Evolutionary conservation across 1,140 invertebrate genomes (phyloP), one percentile per base, ranked within the genome.

Genomic region (Cepaea nemoralis): DNA sequence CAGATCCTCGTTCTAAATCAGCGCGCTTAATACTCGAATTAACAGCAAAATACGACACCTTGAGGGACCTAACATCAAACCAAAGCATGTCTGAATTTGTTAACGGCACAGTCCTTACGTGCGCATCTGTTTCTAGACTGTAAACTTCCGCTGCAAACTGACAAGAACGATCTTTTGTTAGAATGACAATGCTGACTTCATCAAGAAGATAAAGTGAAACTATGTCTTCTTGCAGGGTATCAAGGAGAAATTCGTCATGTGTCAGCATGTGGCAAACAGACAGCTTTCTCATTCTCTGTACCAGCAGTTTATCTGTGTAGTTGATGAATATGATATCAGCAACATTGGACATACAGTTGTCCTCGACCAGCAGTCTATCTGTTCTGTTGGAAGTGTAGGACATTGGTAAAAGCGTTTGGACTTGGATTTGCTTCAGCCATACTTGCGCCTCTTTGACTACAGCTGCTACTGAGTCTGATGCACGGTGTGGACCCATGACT

Each of bases 401-500:
- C 19, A 78, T 55, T 3, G 84, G 84, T 2, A 85, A 75, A 3
- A 85, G 59, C n/a, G 75, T 76, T 37, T 82, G 82, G 19, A 74
- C 37, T 40, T 85, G 82, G 33, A 85, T 82, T 63, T 85, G 82
- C 66, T 81, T 83, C 59, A 85, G 70, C 84, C 84, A 85, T 8
- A 55, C 66, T 33, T 74, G 37, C 0, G 84, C 79, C 69, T 85
- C 81, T 10, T 42, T 33, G 12, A 85, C 74, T 12, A 82, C 79
- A 59, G 55, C 27, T 6, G 48, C 66, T 40, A 82, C 63, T 0
- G 27, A 42, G 19, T 63, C 80, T 19, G 27, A 39, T 19, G 66
- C 27, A 5, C 19, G 42, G 3, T 48, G 69, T n/a, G 45, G 42
- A 22, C 67, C 83, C 27, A 39, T 22, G 8, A 67, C n/a, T 22